A percentile compares a stretch with the other conserved stretches of the same genome.
Conservation (phyloP, 2,888 invertebrate species). For the Idaea dimidiata region DNA sequence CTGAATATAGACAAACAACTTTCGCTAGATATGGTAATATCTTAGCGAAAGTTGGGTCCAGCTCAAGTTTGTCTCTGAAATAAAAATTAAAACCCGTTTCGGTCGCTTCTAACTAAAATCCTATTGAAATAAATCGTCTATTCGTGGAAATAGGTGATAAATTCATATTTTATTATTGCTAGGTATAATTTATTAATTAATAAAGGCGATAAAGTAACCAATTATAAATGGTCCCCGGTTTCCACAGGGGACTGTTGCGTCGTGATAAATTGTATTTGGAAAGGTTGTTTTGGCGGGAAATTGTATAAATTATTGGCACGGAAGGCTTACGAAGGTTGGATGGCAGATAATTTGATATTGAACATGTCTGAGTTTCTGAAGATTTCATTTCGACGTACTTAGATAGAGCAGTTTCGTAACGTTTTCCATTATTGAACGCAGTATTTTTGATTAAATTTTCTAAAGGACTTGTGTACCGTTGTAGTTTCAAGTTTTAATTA, state of each 20-base stretch:
- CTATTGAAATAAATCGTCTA: background rate
- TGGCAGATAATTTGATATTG: background rate
- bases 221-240: constrained; percentile 26
- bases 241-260: constrained; percentile 17
- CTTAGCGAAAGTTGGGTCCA: too few species aligned
- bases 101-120: too few species aligned
- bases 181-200: constrained; percentile 25
- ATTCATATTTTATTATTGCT: constrained; percentile 16
- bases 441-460: too few species aligned
- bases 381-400: background rate
- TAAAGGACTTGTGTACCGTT: too few species aligned
- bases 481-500: too few species aligned
- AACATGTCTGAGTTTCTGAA: background rate
- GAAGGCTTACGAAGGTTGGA: background rate
- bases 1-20: too few species aligned
- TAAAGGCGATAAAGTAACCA: constrained; percentile 27
- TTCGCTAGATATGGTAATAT: too few species aligned
- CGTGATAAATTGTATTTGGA: constrained; percentile 26
- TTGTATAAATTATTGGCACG: constrained; percentile 17
- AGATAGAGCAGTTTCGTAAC: too few species aligned
- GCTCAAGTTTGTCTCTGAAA: too few species aligned
- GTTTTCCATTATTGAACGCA: too few species aligned
- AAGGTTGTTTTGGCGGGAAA: constrained; percentile 19
- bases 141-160: constrained; percentile 11
- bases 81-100: too few species aligned